phyloP scores from a whole-genome alignment of 1,140 invertebrate species.

The Pseudomyrmex concolor region DNA sequence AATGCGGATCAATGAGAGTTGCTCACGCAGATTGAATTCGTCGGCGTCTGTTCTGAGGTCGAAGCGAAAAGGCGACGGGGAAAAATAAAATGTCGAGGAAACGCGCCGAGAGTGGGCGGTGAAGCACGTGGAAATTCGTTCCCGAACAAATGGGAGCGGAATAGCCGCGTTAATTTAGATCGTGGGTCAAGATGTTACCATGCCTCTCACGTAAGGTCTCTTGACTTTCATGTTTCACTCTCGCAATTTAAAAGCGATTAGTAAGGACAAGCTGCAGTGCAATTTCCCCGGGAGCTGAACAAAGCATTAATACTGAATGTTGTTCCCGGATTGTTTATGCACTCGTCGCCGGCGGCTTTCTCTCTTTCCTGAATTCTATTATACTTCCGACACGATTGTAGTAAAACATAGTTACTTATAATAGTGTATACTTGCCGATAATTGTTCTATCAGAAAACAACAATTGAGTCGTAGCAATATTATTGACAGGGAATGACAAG shows the following conservation, averaged over 20 bases:
- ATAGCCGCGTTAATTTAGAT: slow-evolving; percentile 30
- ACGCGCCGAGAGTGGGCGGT: not conserved
- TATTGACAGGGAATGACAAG: too few relatives aligned
- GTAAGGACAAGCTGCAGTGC: not conserved
- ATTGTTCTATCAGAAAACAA: not conserved
- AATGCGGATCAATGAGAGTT: not conserved
- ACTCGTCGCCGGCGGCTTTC: not conserved
- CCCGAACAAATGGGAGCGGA: not conserved
- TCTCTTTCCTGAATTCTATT: not conserved
- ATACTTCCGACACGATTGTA: not conserved
- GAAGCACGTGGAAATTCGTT: slow-evolving; percentile 4
- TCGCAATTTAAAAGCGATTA: slow-evolving; percentile 24
- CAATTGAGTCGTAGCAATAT: not conserved
- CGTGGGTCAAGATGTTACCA: slow-evolving; percentile 39
- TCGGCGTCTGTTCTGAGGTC: slow-evolving; percentile 5
- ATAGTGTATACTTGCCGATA: not conserved
- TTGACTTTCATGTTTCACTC: slow-evolving; percentile 30
- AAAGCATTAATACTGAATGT: not conserved
- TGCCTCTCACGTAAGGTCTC: slow-evolving; percentile 24
- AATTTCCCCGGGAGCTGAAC: slow-evolving; percentile 14
- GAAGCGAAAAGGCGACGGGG: slow-evolving; percentile 19
- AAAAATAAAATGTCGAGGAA: slow-evolving; percentile 35
- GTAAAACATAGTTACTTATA: not conserved
- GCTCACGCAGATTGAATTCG: not conserved
- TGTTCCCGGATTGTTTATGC: not conserved